Conservation (phyloP, 2,113 vertebrate genomes). For the Podarcis cretensis region DNA sequence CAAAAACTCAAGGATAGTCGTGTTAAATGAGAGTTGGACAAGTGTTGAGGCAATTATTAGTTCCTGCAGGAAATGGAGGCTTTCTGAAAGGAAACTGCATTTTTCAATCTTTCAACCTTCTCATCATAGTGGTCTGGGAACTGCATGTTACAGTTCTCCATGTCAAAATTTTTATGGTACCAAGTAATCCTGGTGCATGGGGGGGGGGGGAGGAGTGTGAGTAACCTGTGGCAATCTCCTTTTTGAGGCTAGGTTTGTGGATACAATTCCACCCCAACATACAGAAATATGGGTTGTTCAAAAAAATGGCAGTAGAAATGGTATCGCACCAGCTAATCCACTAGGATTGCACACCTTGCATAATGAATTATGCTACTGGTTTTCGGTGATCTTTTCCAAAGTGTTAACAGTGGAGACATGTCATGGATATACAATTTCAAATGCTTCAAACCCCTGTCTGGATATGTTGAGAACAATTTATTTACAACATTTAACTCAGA, state of each 20-base stretch:
- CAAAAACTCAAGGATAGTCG: constrained; percentile 47
- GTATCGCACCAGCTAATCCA: constrained; percentile 76
- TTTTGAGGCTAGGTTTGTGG: constrained; percentile 71
- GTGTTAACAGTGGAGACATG: constrained; percentile 71
- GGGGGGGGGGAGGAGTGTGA: constrained; percentile 51
- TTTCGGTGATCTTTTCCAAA: constrained; percentile 65
- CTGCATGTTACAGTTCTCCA: constrained; percentile 48
- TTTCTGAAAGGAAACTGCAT: constrained; percentile 74
- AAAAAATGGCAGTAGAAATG: constrained; percentile 82
- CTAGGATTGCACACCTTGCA: constrained; percentile 67
- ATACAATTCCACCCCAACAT: constrained; percentile 71
- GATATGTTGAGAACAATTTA: constrained; percentile 88
- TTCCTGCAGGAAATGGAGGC: constrained; percentile 67
- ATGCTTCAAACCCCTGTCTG: constrained; percentile 83
- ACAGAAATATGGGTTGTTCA: constrained; percentile 79
- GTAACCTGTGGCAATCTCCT: constrained; percentile 68
- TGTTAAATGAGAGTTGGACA: constrained; percentile 30
- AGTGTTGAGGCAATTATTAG: constrained; percentile 48
- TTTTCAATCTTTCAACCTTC: constrained; percentile 64
- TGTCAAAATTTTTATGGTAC: constrained; percentile 65
- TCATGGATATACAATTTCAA: constrained; percentile 75
- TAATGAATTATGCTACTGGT: constrained; percentile 69
- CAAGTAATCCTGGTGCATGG: constrained; percentile 20
- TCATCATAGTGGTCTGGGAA: constrained; percentile 57
- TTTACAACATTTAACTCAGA: constrained; percentile 89